phyloP scores from a whole-genome alignment of 2,888 invertebrate genomes.

The Piscicola geometra region DNA sequence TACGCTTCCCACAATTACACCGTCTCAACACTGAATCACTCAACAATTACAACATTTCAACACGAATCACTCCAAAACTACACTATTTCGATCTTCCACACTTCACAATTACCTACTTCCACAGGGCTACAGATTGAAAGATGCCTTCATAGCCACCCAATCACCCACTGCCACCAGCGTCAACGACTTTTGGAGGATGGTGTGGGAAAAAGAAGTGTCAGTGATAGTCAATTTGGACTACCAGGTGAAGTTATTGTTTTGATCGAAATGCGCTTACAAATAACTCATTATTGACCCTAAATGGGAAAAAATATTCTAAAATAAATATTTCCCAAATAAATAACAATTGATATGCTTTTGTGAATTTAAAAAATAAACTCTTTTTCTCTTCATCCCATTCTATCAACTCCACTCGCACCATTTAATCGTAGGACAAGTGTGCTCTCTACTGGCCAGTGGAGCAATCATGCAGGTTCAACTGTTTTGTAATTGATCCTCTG shows the following conservation, averaged over 20 bases:
- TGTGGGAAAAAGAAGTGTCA: slow-evolving; percentile 99
- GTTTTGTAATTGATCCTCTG: slow-evolving; percentile 20
- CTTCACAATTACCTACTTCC: no score
- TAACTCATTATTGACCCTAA: not conserved
- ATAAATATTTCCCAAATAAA: not conserved
- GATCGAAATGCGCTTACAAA: not conserved
- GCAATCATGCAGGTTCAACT: slow-evolving; percentile 24
- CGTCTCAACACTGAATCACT: no score
- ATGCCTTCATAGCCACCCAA: slow-evolving; percentile 95
- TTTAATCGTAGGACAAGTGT: not conserved
- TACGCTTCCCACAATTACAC: no score
- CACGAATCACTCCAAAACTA: no score
- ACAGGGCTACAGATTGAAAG: slow-evolving; percentile 63
- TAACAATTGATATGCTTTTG: not conserved
- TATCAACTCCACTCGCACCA: not conserved
- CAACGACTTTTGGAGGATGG: slow-evolving; percentile 98
- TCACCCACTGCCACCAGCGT: slow-evolving; percentile 89
- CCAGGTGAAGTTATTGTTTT: slow-evolving; percentile 60
- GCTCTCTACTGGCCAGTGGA: slow-evolving; percentile 27
- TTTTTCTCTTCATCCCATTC: not conserved
- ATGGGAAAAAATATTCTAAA: not conserved
- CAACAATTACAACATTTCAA: no score
- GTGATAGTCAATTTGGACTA: slow-evolving; percentile 98
- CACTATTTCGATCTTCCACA: no score
- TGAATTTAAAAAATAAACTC: not conserved